Conservation (phyloP, 2,888 invertebrate genomes). For the Drosophila fulvimacula region DNA sequence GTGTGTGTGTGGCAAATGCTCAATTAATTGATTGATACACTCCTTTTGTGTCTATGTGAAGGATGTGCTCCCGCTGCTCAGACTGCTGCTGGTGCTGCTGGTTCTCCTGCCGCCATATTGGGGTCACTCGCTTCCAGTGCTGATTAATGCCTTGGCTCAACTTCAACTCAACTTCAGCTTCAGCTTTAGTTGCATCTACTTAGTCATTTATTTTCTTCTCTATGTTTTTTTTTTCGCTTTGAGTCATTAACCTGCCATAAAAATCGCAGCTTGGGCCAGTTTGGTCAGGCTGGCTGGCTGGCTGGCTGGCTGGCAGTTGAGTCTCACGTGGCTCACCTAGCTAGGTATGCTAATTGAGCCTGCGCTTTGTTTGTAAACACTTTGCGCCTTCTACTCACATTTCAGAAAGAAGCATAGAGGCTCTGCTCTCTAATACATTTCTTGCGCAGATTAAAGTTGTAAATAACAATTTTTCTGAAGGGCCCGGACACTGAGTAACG, state of each 20-base stretch:
- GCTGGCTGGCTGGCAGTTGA: slow-evolving; percentile 9
- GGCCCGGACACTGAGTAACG: slow-evolving; percentile 33
- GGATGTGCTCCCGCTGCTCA: slow-evolving; percentile 24
- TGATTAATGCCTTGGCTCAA: slow-evolving; percentile 46
- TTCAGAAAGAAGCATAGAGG: slow-evolving; percentile 23
- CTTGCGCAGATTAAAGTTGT: slow-evolving; percentile 72
- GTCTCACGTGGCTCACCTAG: slow-evolving; percentile 57
- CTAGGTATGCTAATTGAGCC: slow-evolving; percentile 75
- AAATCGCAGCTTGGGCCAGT: slow-evolving; percentile 59
- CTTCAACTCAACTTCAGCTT: slow-evolving; percentile 1
- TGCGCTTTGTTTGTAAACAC: slow-evolving; percentile 72
- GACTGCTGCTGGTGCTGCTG: not conserved
- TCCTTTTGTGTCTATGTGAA: slow-evolving; percentile 37
- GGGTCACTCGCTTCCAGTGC: slow-evolving; percentile 56
- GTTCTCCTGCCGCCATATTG: slow-evolving; percentile 35
- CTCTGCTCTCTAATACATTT: slow-evolving; percentile 75
- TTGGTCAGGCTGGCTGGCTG: slow-evolving; percentile 9
- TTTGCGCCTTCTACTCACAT: slow-evolving; percentile 40
- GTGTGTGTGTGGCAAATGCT: slow-evolving; percentile 55
- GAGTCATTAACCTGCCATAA: slow-evolving; percentile 80
- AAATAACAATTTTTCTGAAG: slow-evolving; percentile 69
- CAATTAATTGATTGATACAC: slow-evolving; percentile 79
- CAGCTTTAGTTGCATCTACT: slow-evolving; percentile 12
- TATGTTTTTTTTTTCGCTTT: not conserved
- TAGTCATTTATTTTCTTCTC: slow-evolving; percentile 9